Base-by-base conservation (phyloP, 2,113 vertebrate species). In the Anthoscopus minutus region DNA sequence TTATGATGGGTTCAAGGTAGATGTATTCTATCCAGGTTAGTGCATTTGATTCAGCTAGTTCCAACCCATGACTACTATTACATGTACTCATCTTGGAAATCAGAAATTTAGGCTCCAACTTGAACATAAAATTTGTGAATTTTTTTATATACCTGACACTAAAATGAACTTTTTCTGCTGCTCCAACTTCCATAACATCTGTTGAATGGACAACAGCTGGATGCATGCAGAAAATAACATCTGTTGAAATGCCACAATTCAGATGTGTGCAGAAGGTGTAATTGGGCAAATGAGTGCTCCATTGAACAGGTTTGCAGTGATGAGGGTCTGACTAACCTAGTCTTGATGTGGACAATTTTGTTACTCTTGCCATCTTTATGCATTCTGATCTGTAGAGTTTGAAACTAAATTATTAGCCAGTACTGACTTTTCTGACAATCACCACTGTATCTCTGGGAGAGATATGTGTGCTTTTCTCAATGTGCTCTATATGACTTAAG, bases 91-190 rank as follows among this genome's bases (percentile, higher is more conserved):
- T 42, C 11, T 20, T 67, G 31, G 20, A 80, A 82, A 61, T 3
- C 1, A 16, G 45, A 20, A 51, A 40, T 35, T 66, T 24, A 53
- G 37, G 4, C 9, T 27, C 6, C 31, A 15, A 0, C 7, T 2
- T 24, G 13, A 86, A 61, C 11, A 25, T 33, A 24, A 79, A 67
- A 23, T 5, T 10, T 40, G 15, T 45, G 25, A 2, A 1, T 12
- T 37, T 90, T n/a, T 85, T 67, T 6, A 16, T 33, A 4, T 61
- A 15, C 7, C 20, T 82, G 38, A 48, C 6, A 5, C 33, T 27
- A 42, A 54, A 51, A 72, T 11, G 40, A 71, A 18, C 15, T 64
- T 9, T 70, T 73, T 22, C 35, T 80, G 58, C 51, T 77, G n/a
- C 28, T 70, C n/a, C 31, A 45, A 0, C 11, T 61, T 81, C 15